Evolutionary conservation across 2,797 vertebrate species (phyloP), one percentile per base, ranked within the genome.

Genomic region (Peromyscus aztecus): DNA sequence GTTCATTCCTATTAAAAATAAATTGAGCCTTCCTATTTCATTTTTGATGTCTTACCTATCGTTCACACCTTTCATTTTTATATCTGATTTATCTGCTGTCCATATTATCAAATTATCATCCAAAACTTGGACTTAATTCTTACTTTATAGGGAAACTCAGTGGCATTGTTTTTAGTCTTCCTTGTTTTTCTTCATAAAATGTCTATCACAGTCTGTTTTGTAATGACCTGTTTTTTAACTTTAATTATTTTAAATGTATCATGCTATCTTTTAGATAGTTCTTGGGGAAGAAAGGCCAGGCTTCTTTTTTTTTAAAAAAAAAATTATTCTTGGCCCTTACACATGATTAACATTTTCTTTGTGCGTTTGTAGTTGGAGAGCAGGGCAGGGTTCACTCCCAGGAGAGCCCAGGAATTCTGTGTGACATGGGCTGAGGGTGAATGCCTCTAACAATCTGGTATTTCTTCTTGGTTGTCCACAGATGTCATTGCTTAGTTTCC

Each of bases 111-210:
- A 76, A n/a, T 12, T 34, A 61, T 87, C 94, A 37, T 37, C 83
- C 16, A 14, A 93, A 37, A 27, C 43, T 63, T 93, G 80, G 24
- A 73, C n/a, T 89, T 78, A 34, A 52, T 86, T 77, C 61, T 91
- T 92, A 75, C 55, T 90, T 87, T 90, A 93, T 52, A 29, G 55
- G 46, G 71, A 84, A 81, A 95, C 31, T 61, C 65, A 61, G 46
- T 19, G n/a, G 21, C 34, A 55, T 65, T 86, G 85, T 73, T 97
- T 95, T 0, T 52, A 76, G 52, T 27, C 27, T 93, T 55, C 23
- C 29, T 2, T 80, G 63, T 71, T 82, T 55, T 89, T 71, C 24
- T 27, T 65, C 55, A 92, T 92, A 69, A 63, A 46, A 24, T 5
- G 14, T 76, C 71, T 61, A 7, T 67, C 40, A 14, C 5, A 40